Conservation (phyloP, 2,888 invertebrate species). For the Electrophaes corylata region DNA sequence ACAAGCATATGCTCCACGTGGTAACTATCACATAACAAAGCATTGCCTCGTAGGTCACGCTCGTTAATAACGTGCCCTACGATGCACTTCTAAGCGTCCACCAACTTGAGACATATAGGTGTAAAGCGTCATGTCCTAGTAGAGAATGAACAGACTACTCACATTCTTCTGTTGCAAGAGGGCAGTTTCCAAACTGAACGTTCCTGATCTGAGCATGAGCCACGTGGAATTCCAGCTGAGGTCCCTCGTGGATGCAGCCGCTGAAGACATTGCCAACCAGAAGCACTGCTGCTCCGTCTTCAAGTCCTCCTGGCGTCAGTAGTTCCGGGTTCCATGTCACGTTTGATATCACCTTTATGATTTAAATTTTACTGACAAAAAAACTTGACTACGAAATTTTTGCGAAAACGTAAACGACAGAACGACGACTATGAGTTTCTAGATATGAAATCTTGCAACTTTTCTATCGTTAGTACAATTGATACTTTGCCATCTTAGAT, state of each 20-base stretch:
- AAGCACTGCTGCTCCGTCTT: conserved; percentile 88
- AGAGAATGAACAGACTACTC: conserved; percentile 50
- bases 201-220: conserved; percentile 86
- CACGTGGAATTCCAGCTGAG: conserved; percentile 91
- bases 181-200: conserved; percentile 90
- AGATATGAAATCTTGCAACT: no score
- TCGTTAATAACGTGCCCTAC: no score
- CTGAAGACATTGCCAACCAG: conserved; percentile 92
- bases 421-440: no score
- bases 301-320: conserved; percentile 88
- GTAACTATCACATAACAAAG: no score
- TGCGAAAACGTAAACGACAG: no score
- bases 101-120: no score
- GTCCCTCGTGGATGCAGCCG: conserved; percentile 94
- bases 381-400: neutral
- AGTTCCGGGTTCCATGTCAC: conserved; percentile 91
- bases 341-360: conserved; percentile 88
- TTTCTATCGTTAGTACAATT: neutral
- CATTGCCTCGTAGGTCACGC: no score
- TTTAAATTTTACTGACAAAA: neutral
- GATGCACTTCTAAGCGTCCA: no score
- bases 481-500: neutral
- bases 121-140: no score
- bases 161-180: conserved; percentile 89
- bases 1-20: no score